Base-by-base conservation (phyloP, 2,113 vertebrate species). In the Ramphastos sulfuratus region DNA sequence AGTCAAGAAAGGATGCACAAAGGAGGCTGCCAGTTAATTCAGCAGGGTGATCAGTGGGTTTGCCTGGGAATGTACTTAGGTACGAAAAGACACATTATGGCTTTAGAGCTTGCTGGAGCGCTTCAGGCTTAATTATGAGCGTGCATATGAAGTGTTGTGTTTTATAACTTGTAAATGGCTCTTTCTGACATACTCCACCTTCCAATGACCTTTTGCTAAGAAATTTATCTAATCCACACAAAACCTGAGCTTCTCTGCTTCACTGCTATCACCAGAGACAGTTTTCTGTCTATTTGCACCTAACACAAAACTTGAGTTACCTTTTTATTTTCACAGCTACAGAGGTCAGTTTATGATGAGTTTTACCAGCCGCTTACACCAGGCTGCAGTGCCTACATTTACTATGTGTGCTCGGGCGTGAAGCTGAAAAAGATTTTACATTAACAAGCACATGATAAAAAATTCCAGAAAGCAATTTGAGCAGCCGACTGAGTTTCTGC, bases 21-120 rank as follows among this genome's bases (percentile, higher is more conserved):
- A 96, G 78, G 85, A 88, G n/a, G 65, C 85, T 89, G 89, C 94
- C 95, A 87, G 71, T 95, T 90, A 96, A 87, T 91, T 92, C 89
- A 94, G 66, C 2, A 75, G 69, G 37, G 76, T 88, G 79, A 93
- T 92, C 94, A 86, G 82, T 76, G 82, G 66, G 39, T 91, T 90
- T 94, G 85, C 80, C 88, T 94, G 87, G 87, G 93, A 95, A 94
- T 0, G 1, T 23, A 87, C 59, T 75, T 90, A 90, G 81, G 85
- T 85, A 95, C 82, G 91, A 89, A 87, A 75, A 69, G 58, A 75
- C 65, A 58, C 56, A 75, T 81, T 84, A 81, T 27, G 65, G 80
- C 73, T 89, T 90, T 78, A 84, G 66, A 91, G 65, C 58, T 93
- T 79, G 63, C 59, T 92, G 60, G 85, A 91, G 48, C 63, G 85